A percentile compares a stretch with the other conserved stretches of the same genome.
Conservation (phyloP, 2,113 vertebrate species). For the Psilopsiagon aymara region DNA sequence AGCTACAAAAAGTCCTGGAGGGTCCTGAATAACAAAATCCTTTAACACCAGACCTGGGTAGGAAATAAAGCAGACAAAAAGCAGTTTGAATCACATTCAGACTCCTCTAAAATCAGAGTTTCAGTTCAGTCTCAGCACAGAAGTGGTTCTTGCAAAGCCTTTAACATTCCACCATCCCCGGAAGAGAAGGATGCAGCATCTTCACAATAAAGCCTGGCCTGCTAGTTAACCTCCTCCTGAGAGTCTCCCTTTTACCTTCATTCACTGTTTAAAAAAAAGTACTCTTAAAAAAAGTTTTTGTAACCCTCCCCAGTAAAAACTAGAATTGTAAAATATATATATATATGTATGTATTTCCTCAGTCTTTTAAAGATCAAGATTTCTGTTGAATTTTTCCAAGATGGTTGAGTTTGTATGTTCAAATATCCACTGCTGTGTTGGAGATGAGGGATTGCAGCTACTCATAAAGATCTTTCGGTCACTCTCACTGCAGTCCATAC, state of each 20-base stretch:
- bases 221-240: slow-evolving; percentile 70
- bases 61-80: neutral
- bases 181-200: slow-evolving; percentile 71
- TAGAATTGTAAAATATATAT: slow-evolving; percentile 76
- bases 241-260: slow-evolving; percentile 72
- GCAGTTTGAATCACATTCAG: slow-evolving; percentile 41
- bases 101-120: slow-evolving; percentile 57
- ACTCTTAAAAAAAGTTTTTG: slow-evolving; percentile 59
- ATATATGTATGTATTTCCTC: neutral
- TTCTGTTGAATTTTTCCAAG: slow-evolving; percentile 83
- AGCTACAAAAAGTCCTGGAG: slow-evolving; percentile 30
- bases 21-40: slow-evolving; percentile 10
- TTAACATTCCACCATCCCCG: slow-evolving; percentile 36
- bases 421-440: slow-evolving; percentile 87
- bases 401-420: slow-evolving; percentile 85
- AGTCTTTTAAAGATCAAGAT: slow-evolving; percentile 73
- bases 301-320: slow-evolving; percentile 74
- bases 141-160: slow-evolving; percentile 49
- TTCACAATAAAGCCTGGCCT: slow-evolving; percentile 69
- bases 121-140: slow-evolving; percentile 42
- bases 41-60: slow-evolving; percentile 4
- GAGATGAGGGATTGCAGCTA: slow-evolving; percentile 79
- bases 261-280: slow-evolving; percentile 67
- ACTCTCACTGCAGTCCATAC: slow-evolving; percentile 81
- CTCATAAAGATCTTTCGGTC: slow-evolving; percentile 88